A percentile compares a stretch with the other conserved stretches of the same genome.
These are phyloP conservation scores for Sus scrofa DNA, from an alignment of 2,113 vertebrate genomes.

Conservation along the genomic window T2T-Sscrofa CM000813.6:44509501-44510000, in stretches of 20 bases:
- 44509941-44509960: neutral
- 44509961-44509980: neutral
- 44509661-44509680: neutral
- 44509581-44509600: neutral
- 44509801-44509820: neutral
- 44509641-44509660: neutral
- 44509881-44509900: neutral
- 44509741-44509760: neutral
- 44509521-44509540: neutral
- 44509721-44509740: neutral
- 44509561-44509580: neutral
- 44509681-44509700: neutral
- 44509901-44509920: neutral
- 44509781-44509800: neutral
- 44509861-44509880: neutral
- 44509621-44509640: neutral
- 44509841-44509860: neutral
- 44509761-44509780: neutral
- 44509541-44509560: neutral
- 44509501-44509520: neutral
- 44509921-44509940: neutral
- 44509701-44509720: neutral
- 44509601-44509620: neutral
- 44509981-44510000: conserved; percentile 38
- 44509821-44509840: neutral